Percentiles rank a stretch among this genome's conserved stretches.
These are phyloP conservation scores for Scyliorhinus canicula DNA, from an alignment of 2,797 vertebrate species.

Conservation along the genomic window DNA sequence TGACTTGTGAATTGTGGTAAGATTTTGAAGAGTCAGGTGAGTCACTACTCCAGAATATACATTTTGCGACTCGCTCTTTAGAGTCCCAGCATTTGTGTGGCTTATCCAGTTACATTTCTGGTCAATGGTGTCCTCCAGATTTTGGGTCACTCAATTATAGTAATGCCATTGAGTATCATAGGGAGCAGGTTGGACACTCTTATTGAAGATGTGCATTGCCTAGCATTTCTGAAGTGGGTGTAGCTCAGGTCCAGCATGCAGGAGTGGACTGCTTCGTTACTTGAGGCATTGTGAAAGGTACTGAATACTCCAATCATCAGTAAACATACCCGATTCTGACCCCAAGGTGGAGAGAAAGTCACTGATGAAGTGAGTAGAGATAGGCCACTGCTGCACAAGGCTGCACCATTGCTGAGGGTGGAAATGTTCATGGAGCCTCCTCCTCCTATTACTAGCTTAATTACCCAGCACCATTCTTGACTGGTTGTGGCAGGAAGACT, in stretches of 20 bases:
- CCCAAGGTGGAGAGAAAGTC: neutral
- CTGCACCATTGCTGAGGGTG: too few species aligned
- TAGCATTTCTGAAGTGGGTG: neutral
- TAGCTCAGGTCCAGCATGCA: neutral
- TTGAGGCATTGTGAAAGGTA: neutral
- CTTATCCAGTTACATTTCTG: neutral
- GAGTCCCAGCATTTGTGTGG: neutral
- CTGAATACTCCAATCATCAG: neutral
- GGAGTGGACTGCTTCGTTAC: neutral
- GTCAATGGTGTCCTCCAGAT: neutral
- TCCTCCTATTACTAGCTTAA: too few species aligned
- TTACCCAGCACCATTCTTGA: too few species aligned
- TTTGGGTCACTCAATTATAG: neutral
- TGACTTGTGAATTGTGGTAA: neutral
- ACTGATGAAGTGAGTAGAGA: neutral
- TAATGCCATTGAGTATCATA: neutral
- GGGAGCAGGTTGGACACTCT: neutral
- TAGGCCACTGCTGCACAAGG: neutral
- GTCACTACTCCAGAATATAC: neutral
- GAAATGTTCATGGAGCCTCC: too few species aligned
- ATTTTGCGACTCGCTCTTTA: neutral
- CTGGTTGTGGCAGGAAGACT: too few species aligned
- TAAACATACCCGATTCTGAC: neutral
- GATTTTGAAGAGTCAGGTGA: neutral
- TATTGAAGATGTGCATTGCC: neutral